A percentile compares a stretch with the other conserved stretches of the same genome.
Evolutionary conservation across 2,113 vertebrate genomes (phyloP).

Genomic region (Electrona antarctica): DNA sequence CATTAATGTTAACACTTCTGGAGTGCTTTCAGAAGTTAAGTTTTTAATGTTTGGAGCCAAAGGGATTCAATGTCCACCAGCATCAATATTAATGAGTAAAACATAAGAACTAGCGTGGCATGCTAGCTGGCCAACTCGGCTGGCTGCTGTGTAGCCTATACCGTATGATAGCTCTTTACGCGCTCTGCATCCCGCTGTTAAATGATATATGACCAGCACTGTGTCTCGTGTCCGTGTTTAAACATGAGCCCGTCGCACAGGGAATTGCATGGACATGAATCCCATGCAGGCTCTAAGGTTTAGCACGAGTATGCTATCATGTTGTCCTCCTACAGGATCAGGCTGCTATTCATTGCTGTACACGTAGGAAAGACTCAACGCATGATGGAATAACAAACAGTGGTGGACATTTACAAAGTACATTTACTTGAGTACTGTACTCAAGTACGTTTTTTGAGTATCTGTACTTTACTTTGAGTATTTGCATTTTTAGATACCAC

Average conservation of each 20-base stretch:
- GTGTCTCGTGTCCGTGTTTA: constrained; percentile 61
- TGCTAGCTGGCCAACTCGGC: constrained; percentile 5
- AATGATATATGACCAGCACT: constrained; percentile 62
- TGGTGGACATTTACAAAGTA: no score
- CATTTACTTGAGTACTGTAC: no score
- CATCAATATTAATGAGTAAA: constrained; percentile 49
- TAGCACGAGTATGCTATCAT: constrained; percentile 7
- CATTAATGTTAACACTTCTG: constrained; percentile 27
- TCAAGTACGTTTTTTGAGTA: no score
- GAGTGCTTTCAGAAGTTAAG: constrained; percentile 7
- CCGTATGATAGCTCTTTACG: constrained; percentile 58
- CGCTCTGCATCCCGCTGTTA: constrained; percentile 59
- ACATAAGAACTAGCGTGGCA: constrained; percentile 32
- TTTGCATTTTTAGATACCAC: no score
- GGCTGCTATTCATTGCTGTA: neutral
- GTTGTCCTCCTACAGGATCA: constrained; percentile 15
- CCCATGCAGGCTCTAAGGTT: constrained; percentile 9
- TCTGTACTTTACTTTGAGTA: no score
- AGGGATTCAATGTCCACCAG: constrained; percentile 34
- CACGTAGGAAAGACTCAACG: neutral
- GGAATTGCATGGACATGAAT: constrained; percentile 15
- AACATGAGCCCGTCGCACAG: constrained; percentile 22
- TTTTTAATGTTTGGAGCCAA: constrained; percentile 17
- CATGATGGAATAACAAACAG: no score
- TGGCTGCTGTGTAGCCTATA: neutral